Conservation (phyloP, 2,113 vertebrate species). For the Nymphicus hollandicus region DNA sequence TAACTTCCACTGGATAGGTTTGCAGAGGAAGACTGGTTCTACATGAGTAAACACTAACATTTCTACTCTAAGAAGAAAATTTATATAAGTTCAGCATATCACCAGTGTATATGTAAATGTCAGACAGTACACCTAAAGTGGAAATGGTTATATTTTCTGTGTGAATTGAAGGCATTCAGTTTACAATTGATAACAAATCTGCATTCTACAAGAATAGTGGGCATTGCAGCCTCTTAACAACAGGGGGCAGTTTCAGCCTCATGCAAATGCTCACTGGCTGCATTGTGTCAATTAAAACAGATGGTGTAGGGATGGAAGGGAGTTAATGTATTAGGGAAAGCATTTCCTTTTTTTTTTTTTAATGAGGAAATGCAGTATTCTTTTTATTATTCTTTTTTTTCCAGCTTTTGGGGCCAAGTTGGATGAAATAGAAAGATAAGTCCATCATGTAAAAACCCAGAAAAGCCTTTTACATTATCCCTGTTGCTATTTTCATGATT, state of each 20-base stretch:
- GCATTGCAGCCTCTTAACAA: background rate
- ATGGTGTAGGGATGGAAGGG: background rate
- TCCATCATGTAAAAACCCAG: background rate
- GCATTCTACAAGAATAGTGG: background rate
- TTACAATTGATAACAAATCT: background rate
- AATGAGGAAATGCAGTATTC: background rate
- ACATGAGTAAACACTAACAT: background rate
- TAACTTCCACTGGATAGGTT: background rate
- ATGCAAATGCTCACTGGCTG: background rate
- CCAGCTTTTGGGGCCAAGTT: background rate
- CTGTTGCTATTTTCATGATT: conserved; percentile 43
- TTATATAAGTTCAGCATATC: background rate
- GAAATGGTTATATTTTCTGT: background rate
- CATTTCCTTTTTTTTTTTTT: background rate
- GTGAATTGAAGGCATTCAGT: background rate
- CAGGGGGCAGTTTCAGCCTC: background rate
- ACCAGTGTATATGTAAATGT: background rate
- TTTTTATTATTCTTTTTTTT: background rate
- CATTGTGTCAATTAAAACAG: background rate
- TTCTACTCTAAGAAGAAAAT: background rate
- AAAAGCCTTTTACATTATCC: background rate
- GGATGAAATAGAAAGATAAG: background rate
- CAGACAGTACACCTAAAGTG: background rate
- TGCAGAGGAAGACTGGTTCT: background rate
- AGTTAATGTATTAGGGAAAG: background rate